Percentiles rank a stretch among this genome's conserved stretches.
These are phyloP conservation scores for Parotocinclus haroldoi DNA, from an alignment of 2,797 vertebrate species.

Conservation along the genomic window DNA sequence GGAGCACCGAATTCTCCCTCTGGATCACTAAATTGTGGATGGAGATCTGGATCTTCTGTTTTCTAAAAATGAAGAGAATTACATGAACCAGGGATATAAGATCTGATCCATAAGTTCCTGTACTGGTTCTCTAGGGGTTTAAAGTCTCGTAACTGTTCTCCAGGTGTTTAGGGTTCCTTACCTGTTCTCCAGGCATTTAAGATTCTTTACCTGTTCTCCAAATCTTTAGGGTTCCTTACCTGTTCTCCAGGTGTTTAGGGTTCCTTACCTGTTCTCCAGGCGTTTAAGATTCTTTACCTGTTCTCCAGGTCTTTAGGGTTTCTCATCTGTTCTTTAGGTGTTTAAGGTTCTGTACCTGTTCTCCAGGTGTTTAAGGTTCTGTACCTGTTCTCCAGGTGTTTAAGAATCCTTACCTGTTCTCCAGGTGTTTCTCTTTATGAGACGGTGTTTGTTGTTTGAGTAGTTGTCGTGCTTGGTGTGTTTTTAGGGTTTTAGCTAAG, in stretches of 20 bases:
- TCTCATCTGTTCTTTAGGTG: conserved; percentile 2
- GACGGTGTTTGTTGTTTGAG: conserved; percentile 19
- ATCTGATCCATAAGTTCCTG: background rate
- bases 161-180: background rate
- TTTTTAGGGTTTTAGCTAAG: conserved; percentile 50
- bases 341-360: conserved; percentile 21
- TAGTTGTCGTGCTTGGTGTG: conserved; percentile 42
- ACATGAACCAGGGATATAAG: no score
- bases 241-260: conserved; percentile 4
- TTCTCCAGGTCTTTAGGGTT: background rate
- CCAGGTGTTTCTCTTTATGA: background rate
- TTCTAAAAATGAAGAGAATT: conserved; percentile 34
- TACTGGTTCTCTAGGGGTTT: background rate
- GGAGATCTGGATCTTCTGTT: conserved; percentile 41
- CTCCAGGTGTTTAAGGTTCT: background rate
- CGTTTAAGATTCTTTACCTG: conserved; percentile 19
- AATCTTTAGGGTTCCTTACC: conserved; percentile 6
- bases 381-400: conserved; percentile 9
- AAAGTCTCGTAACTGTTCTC: conserved; percentile 15
- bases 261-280: background rate
- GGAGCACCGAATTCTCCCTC: conserved; percentile 46
- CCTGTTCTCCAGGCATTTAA: conserved; percentile 10
- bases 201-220: background rate
- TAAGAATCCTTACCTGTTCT: conserved; percentile 23
- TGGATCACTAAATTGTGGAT: conserved; percentile 45